A percentile compares a stretch with the other conserved stretches of the same genome.
These are phyloP conservation scores for Glossophaga mutica DNA, from an alignment of 2,797 vertebrate species.

Conservation along the genomic window DNA sequence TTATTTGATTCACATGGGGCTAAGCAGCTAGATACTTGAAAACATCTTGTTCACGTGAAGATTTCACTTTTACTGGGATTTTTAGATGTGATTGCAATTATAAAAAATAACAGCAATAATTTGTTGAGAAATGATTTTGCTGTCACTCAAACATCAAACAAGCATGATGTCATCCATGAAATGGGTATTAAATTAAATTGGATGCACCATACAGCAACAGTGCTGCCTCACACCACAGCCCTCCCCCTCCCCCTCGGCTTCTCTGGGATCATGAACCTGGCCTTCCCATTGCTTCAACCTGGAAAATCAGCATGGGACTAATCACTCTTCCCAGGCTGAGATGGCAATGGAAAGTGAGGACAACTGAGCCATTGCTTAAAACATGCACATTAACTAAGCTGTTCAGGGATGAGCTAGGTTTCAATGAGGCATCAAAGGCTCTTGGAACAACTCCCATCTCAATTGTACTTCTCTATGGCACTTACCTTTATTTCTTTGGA, in stretches of 20 bases:
- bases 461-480: fast-evolving
- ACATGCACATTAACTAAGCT: fast-evolving
- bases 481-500: slow-evolving; percentile 83
- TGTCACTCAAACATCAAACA: not conserved
- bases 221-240: not conserved
- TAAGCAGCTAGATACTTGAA: not conserved
- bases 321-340: not conserved
- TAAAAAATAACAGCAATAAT: not conserved
- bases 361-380: not conserved
- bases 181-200: not conserved
- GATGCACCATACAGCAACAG: fast-evolving
- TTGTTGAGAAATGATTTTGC: not conserved
- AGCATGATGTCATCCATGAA: not conserved
- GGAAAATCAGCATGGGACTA: not conserved
- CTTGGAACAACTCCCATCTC: not conserved
- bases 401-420: fast-evolving
- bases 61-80: not conserved
- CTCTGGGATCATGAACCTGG: not conserved
- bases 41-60: not conserved
- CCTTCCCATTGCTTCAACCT: not conserved
- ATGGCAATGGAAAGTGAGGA: not conserved
- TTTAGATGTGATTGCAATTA: not conserved
- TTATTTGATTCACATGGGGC: not conserved
- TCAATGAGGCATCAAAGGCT: no score
- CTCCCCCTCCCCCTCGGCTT: not conserved